Conservation (phyloP, 2,797 vertebrate genomes). For the Thripadectes ignobilis region DNA sequence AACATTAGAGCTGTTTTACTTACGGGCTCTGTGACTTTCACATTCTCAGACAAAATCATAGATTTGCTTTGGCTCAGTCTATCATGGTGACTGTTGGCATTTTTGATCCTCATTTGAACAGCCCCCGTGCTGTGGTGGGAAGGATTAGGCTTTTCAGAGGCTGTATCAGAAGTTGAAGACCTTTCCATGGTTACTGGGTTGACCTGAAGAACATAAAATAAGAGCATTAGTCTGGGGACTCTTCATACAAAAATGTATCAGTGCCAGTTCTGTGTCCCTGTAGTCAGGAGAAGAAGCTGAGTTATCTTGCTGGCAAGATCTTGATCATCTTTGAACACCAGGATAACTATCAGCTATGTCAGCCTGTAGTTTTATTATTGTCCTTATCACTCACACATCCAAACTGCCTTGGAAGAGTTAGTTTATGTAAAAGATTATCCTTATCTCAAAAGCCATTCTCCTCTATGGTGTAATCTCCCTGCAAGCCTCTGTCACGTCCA, state of each 20-base stretch:
- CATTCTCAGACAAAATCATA: slow-evolving; percentile 87
- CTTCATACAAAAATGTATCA: background rate
- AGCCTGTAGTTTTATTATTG: slow-evolving; percentile 18
- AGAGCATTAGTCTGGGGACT: slow-evolving; percentile 8
- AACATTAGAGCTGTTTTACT: slow-evolving; percentile 58
- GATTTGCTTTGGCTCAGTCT: slow-evolving; percentile 93
- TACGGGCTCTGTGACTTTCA: slow-evolving; percentile 82
- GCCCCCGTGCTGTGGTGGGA: slow-evolving; percentile 69
- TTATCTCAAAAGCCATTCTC: slow-evolving; percentile 73
- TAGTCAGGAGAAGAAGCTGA: background rate
- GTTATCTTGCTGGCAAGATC: slow-evolving; percentile 25
- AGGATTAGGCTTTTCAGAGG: slow-evolving; percentile 71
- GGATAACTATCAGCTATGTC: slow-evolving; percentile 36
- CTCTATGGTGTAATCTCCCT: slow-evolving; percentile 62
- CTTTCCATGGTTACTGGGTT: slow-evolving; percentile 70
- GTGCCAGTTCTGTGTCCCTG: background rate
- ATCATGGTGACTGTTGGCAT: slow-evolving; percentile 78
- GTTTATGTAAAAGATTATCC: slow-evolving; percentile 71
- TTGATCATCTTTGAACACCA: slow-evolving; percentile 28
- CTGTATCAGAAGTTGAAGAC: slow-evolving; percentile 58
- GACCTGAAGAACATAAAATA: slow-evolving; percentile 69
- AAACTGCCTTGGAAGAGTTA: slow-evolving; percentile 53
- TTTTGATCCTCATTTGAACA: slow-evolving; percentile 89
- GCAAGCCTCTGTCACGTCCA: slow-evolving; percentile 52
- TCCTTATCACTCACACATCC: slow-evolving; percentile 51